Conservation (phyloP, 1,140 invertebrate genomes). For the Lepidurus arcticus region DNA sequence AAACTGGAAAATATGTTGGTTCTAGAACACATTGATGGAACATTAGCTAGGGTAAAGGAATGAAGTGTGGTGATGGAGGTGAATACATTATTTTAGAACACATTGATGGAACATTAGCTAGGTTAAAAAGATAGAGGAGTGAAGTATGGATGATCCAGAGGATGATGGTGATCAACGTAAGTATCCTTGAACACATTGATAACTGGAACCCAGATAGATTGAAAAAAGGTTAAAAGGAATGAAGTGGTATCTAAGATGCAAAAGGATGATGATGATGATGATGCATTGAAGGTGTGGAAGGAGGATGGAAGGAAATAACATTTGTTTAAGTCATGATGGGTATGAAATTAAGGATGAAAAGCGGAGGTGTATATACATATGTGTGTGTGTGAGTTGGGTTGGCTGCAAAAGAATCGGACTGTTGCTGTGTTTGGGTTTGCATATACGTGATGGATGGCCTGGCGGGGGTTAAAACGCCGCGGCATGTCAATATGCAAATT, state of each 20-base stretch:
- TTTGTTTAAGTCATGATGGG: slow-evolving; percentile 19
- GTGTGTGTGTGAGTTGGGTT: background rate
- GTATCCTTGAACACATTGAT: too few species aligned
- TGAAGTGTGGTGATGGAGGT: too few species aligned
- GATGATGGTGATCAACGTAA: too few species aligned
- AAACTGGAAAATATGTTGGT: too few species aligned
- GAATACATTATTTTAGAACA: too few species aligned
- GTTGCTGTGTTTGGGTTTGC: background rate
- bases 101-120: too few species aligned
- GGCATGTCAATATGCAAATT: slow-evolving; percentile 22
- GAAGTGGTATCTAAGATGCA: background rate
- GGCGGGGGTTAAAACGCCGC: slow-evolving; percentile 7
- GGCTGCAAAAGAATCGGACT: background rate
- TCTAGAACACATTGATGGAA: too few species aligned
- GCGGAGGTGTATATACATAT: background rate
- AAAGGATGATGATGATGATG: background rate
- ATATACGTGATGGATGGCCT: slow-evolving; percentile 10
- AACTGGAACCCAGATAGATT: background rate
- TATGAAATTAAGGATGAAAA: slow-evolving; percentile 22
- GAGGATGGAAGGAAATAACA: slow-evolving; percentile 2
- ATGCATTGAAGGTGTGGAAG: slow-evolving; percentile 6
- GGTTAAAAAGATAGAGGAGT: too few species aligned
- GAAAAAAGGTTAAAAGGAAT: background rate
- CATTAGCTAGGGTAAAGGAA: too few species aligned
- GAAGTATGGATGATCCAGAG: too few species aligned